Conservation (phyloP, 1,140 invertebrate genomes). For the Vollenhovia emeryi region DNA sequence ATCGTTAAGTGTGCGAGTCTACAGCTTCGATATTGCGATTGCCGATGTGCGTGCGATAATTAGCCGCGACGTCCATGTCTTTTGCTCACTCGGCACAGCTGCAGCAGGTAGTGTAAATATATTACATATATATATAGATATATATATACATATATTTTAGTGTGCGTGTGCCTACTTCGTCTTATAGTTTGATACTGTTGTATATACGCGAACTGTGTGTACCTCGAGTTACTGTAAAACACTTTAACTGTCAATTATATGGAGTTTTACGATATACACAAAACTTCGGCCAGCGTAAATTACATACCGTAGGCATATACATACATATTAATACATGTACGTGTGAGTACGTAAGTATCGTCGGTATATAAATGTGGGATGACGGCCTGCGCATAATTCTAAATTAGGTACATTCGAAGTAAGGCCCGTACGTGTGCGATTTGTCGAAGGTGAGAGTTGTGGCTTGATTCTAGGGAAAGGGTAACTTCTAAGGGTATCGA, state of each 20-base stretch:
- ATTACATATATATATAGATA: slow-evolving; percentile 23
- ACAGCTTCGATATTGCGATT: slow-evolving; percentile 18
- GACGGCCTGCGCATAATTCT: slow-evolving; percentile 75
- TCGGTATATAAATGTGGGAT: slow-evolving; percentile 63
- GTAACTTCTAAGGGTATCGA: slow-evolving; percentile 12
- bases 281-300: slow-evolving; percentile 57
- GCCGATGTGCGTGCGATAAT: slow-evolving; percentile 22
- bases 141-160: slow-evolving; percentile 58
- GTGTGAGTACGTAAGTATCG: slow-evolving; percentile 32
- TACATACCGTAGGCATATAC: slow-evolving; percentile 26
- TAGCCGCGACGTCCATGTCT: slow-evolving; percentile 63
- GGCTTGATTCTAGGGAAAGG: neutral
- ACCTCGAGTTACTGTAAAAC: slow-evolving; percentile 63
- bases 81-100: slow-evolving; percentile 25
- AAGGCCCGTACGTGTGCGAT: slow-evolving; percentile 63
- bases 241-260: slow-evolving; percentile 73
- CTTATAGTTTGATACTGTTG: slow-evolving; percentile 67
- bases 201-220: slow-evolving; percentile 69
- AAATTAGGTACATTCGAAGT: slow-evolving; percentile 73
- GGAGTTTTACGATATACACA: slow-evolving; percentile 69
- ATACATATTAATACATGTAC: neutral
- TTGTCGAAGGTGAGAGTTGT: slow-evolving; percentile 17
- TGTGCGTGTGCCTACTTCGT: slow-evolving; percentile 68
- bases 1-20: neutral
- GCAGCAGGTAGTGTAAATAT: slow-evolving; percentile 35